phyloP scores from a whole-genome alignment of 2,888 invertebrate genomes.

The Macropis europaea region DNA sequence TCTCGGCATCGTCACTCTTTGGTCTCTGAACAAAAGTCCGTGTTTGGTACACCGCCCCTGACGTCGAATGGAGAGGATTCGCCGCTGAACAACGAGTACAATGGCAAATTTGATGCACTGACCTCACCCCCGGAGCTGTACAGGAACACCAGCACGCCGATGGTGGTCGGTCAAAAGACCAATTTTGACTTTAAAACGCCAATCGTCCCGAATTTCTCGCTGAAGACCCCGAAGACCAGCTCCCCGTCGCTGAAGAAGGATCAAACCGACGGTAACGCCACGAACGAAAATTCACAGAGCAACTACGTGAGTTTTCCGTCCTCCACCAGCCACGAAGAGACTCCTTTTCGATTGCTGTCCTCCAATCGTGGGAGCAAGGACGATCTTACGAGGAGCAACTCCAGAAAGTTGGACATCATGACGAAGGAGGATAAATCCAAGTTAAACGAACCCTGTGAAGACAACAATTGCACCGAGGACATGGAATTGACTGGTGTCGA shows the following conservation, averaged over 20 bases:
- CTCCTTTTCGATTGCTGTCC: constrained; percentile 46
- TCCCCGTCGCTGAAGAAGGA: constrained; percentile 18
- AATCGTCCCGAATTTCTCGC: constrained; percentile 52
- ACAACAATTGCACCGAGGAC: constrained; percentile 14
- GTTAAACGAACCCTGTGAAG: constrained; percentile 7
- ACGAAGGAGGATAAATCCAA: constrained; percentile 19
- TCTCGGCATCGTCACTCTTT: constrained; percentile 31
- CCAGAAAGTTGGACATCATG: constrained; percentile 48
- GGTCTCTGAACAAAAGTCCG: constrained; percentile 1
- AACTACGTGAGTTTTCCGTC: constrained; percentile 38
- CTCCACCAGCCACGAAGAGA: constrained; percentile 6
- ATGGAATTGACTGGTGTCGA: constrained; percentile 47
- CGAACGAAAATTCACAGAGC: constrained; percentile 24
- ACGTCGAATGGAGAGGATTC: constrained; percentile 4
- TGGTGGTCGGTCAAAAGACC: constrained; percentile 53
- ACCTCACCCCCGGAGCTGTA: constrained; percentile 67
- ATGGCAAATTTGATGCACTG: constrained; percentile 49
- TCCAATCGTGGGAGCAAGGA: constrained; percentile 1
- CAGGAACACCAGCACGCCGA: constrained; percentile 73
- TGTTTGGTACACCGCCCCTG: constrained; percentile 39
- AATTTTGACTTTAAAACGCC: constrained; percentile 58
- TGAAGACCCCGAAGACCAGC: constrained; percentile 65
- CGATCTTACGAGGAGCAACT: constrained; percentile 31
- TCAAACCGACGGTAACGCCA: background rate
- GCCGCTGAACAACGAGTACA: constrained; percentile 43